Percentiles rank a stretch among this genome's conserved stretches.
Conservation (phyloP, 1,140 invertebrate genomes). For the Batillaria attramentaria region DNA sequence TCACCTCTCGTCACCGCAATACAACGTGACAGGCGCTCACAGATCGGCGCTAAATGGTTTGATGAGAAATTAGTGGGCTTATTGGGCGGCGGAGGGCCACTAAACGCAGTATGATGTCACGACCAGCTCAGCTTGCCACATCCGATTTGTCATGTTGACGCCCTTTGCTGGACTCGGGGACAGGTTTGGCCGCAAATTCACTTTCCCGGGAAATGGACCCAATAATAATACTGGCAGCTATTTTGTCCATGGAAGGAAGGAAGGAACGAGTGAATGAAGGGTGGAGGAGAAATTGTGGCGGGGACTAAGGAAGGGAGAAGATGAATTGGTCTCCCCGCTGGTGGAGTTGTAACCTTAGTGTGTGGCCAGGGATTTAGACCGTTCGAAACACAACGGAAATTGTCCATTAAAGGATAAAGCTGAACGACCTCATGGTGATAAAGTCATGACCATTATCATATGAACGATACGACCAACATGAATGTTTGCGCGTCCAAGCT, state of each 20-base stretch:
- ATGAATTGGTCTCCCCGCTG: too few relatives aligned
- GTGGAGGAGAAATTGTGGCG: too few relatives aligned
- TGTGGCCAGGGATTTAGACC: too few relatives aligned
- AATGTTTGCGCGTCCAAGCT: too few relatives aligned
- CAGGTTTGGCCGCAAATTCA: neutral
- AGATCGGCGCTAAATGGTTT: neutral
- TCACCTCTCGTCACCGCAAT: neutral
- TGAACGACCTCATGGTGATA: too few relatives aligned
- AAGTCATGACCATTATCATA: too few relatives aligned
- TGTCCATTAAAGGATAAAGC: too few relatives aligned
- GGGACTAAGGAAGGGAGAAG: too few relatives aligned
- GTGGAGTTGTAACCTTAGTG: too few relatives aligned
- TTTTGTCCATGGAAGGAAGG: neutral
- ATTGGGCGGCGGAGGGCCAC: neutral
- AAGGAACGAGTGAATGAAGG: neutral
- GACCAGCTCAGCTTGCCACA: neutral
- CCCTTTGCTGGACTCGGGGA: neutral
- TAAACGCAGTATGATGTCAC: neutral
- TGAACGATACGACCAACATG: too few relatives aligned
- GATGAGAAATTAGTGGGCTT: neutral
- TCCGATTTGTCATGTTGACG: neutral
- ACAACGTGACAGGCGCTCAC: constrained; percentile 8
- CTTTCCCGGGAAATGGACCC: neutral
- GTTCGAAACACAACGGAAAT: too few relatives aligned
- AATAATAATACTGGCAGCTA: neutral